Conservation (phyloP, 1,140 invertebrate species). For the Caerostris darwini region DNA sequence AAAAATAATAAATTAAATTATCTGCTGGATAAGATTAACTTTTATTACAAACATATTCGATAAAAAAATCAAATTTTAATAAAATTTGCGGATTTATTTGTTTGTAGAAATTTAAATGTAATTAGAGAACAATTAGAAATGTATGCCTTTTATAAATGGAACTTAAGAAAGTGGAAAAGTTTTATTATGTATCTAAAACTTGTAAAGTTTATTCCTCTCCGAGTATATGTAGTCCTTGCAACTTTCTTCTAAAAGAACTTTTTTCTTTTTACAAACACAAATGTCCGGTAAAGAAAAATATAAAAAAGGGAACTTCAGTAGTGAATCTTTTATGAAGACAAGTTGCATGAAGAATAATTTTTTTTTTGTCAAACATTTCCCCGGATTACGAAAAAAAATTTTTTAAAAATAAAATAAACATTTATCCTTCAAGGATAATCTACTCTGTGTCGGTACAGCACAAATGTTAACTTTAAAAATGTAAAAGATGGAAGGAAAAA, state of each 20-base stretch:
- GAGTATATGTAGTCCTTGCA: not conserved
- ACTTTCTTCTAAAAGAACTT: not conserved
- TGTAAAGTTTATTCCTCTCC: not conserved
- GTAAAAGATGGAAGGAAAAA: not conserved
- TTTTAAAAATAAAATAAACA: slow-evolving; percentile 7
- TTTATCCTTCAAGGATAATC: slow-evolving; percentile 39
- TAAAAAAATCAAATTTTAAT: too few relatives aligned
- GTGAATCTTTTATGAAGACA: slow-evolving; percentile 63
- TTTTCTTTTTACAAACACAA: not conserved
- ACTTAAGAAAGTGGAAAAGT: not conserved
- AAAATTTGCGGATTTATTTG: too few relatives aligned
- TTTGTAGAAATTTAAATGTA: too few relatives aligned
- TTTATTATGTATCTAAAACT: slow-evolving; percentile 16
- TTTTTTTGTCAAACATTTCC: slow-evolving; percentile 29
- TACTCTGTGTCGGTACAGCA: not conserved
- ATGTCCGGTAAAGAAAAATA: slow-evolving; percentile 7
- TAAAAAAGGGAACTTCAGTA: not conserved
- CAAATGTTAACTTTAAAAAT: slow-evolving; percentile 61
- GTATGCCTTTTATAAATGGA: not conserved
- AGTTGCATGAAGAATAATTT: slow-evolving; percentile 55
- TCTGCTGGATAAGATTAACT: too few relatives aligned
- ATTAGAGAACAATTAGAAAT: too few relatives aligned
- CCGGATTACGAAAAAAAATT: not conserved
- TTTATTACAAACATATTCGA: too few relatives aligned
- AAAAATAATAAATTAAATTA: too few relatives aligned